Evolutionary conservation across 2,888 invertebrate genomes (phyloP).

Genomic region (Galerucella calmariensis): DNA sequence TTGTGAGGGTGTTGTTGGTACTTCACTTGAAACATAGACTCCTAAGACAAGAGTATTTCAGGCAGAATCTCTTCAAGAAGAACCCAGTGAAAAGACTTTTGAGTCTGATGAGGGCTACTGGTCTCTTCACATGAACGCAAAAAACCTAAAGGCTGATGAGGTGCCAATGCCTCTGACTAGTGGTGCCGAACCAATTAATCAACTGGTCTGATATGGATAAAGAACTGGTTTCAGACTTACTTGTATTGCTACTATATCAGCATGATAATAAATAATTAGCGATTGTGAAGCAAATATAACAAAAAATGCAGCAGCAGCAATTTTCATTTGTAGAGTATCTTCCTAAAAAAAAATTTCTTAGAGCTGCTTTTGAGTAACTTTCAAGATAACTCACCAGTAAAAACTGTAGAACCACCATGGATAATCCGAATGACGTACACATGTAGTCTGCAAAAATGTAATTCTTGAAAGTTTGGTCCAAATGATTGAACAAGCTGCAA

Average conservation of each 20-base stretch:
- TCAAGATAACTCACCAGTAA: constrained; percentile 19
- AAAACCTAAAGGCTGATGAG: too few species aligned
- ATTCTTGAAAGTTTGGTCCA: constrained; percentile 17
- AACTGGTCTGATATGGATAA: background rate
- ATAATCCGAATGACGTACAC: constrained; percentile 30
- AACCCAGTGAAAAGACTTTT: too few species aligned
- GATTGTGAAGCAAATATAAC: constrained; percentile 20
- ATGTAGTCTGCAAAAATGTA: constrained; percentile 24
- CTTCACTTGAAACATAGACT: too few species aligned
- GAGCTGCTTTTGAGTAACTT: background rate
- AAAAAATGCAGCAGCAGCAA: constrained; percentile 25
- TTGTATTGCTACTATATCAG: constrained; percentile 14
- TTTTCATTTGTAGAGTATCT: constrained; percentile 22
- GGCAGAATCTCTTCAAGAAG: too few species aligned
- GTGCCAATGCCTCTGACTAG: too few species aligned
- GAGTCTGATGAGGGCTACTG: too few species aligned
- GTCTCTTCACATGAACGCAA: too few species aligned
- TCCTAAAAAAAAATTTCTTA: background rate
- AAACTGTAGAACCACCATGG: constrained; percentile 22
- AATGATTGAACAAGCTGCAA: constrained; percentile 17
- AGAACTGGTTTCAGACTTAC: background rate
- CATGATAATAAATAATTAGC: constrained; percentile 23
- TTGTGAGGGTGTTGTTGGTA: too few species aligned
- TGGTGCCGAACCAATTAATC: too few species aligned
- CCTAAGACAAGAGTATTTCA: too few species aligned